Evolutionary conservation across 2,888 invertebrate genomes (phyloP).

Genomic region (Leucoptera coffeella): DNA sequence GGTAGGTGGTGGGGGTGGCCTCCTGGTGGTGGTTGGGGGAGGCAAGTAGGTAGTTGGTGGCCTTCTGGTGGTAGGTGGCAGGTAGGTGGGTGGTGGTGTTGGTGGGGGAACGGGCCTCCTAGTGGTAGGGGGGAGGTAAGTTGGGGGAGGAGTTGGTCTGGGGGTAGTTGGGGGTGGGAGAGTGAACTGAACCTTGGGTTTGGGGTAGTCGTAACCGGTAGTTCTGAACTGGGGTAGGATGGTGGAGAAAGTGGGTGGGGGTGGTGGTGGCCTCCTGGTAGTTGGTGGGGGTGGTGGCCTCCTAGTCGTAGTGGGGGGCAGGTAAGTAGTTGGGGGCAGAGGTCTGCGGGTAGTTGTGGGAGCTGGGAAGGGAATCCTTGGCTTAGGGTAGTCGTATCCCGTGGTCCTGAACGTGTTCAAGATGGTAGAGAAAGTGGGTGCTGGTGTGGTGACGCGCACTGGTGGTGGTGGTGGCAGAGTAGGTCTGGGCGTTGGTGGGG

Average conservation of each 20-base stretch:
- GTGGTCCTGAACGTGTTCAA: conserved; percentile 5
- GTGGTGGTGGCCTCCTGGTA: conserved; percentile 9
- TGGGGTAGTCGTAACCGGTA: conserved; percentile 18
- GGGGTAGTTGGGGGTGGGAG: conserved; percentile 13
- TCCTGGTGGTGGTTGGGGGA: conserved; percentile 5
- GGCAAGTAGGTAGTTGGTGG: conserved; percentile 2
- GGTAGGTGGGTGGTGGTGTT: conserved; percentile 8
- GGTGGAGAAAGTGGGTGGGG: conserved; percentile 12
- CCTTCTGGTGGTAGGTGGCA: conserved; percentile 7
- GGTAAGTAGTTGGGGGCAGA: conserved; percentile 6
- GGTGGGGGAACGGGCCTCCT: conserved; percentile 7
- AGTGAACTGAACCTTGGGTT: conserved; percentile 16
- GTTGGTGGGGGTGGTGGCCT: conserved; percentile 10
- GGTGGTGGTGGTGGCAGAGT: conserved; percentile 9
- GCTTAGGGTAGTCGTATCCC: conserved; percentile 6
- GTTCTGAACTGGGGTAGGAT: conserved; percentile 11
- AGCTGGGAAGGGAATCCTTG: conserved; percentile 6
- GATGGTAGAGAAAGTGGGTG: conserved; percentile 2
- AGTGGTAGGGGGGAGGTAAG: neutral
- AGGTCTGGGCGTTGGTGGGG: conserved; percentile 7
- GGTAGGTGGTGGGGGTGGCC: conserved; percentile 9
- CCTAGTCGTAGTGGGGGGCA: conserved; percentile 8
- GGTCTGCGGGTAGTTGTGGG: conserved; percentile 5
- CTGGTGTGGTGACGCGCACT: conserved; percentile 5
- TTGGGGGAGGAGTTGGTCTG: conserved; percentile 4